A percentile compares a stretch with the other conserved stretches of the same genome.
Conservation (phyloP, 2,888 invertebrate species). For the Scelioninae gen. 1 region DNA sequence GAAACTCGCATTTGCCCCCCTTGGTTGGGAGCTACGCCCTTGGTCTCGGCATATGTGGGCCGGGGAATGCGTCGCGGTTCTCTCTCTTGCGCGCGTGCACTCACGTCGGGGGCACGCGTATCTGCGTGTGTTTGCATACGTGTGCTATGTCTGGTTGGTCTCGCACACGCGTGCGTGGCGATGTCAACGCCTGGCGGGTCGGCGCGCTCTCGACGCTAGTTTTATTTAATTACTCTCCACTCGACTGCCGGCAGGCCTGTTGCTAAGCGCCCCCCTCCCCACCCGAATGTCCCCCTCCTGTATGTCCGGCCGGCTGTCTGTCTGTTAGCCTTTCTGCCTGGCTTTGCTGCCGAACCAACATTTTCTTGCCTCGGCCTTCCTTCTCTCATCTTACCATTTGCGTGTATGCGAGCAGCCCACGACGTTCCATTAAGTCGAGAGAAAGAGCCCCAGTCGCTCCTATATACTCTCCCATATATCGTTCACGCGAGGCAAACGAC, state of each 20-base stretch:
- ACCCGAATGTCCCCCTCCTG: constrained; percentile 75
- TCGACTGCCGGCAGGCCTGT: constrained; percentile 79
- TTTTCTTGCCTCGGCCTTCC: constrained; percentile 45
- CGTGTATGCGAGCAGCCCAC: constrained; percentile 49
- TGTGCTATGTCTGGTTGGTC: no score
- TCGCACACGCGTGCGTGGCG: constrained; percentile 73
- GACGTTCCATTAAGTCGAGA: no score
- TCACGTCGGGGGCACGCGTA: constrained; percentile 39
- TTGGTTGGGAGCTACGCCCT: no score
- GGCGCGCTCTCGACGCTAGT: constrained; percentile 79
- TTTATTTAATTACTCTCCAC: constrained; percentile 83
- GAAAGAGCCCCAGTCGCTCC: constrained; percentile 67
- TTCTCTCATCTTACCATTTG: constrained; percentile 47
- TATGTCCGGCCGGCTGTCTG: constrained; percentile 31
- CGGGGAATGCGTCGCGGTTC: constrained; percentile 76
- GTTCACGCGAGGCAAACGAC: constrained; percentile 63
- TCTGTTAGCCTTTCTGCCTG: constrained; percentile 23
- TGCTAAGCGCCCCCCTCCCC: constrained; percentile 82
- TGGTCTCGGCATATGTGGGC: no score
- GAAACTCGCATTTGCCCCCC: no score
- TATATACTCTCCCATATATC: constrained; percentile 71
- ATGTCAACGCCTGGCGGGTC: constrained; percentile 81
- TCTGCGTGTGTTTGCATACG: constrained; percentile 44
- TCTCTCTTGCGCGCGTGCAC: constrained; percentile 58
- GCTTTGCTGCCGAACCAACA: background rate